Percentiles rank a stretch among this genome's conserved stretches.
phyloP scores from a whole-genome alignment of 2,113 vertebrate species.

The Anas platyrhynchos region DNA sequence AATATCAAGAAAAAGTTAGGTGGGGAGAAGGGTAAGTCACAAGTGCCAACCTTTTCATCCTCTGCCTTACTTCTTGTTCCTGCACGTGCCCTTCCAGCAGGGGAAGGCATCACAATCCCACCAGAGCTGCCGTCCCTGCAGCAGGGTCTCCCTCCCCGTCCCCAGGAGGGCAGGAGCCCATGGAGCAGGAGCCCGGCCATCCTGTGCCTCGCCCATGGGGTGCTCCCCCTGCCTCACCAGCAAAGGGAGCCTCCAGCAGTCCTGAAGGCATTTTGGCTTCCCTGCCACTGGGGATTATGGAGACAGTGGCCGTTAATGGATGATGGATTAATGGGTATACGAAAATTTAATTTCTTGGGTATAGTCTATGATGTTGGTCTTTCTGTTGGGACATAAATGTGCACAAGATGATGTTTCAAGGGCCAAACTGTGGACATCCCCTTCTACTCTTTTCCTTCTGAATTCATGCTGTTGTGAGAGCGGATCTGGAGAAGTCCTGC shows the following conservation, averaged over 20 bases:
- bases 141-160: background rate
- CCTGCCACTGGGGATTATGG: background rate
- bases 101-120: background rate
- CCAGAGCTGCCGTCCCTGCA: too few species aligned
- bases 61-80: background rate
- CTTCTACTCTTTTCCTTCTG: background rate
- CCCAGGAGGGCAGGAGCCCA: background rate
- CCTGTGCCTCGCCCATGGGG: fast-evolving
- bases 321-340: background rate
- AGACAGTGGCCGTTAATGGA: background rate
- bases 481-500: background rate
- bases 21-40: background rate
- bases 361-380: background rate
- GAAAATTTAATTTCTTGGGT: background rate
- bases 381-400: background rate
- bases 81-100: background rate
- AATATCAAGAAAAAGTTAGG: background rate
- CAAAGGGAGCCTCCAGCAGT: background rate
- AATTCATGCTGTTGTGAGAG: background rate
- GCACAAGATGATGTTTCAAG: fast-evolving
- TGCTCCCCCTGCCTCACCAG: background rate
- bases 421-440: background rate
- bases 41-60: background rate
- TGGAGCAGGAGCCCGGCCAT: background rate
- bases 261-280: background rate